Base-by-base conservation (phyloP, 2,797 vertebrate genomes). In the Uromys caudimaculatus region DNA sequence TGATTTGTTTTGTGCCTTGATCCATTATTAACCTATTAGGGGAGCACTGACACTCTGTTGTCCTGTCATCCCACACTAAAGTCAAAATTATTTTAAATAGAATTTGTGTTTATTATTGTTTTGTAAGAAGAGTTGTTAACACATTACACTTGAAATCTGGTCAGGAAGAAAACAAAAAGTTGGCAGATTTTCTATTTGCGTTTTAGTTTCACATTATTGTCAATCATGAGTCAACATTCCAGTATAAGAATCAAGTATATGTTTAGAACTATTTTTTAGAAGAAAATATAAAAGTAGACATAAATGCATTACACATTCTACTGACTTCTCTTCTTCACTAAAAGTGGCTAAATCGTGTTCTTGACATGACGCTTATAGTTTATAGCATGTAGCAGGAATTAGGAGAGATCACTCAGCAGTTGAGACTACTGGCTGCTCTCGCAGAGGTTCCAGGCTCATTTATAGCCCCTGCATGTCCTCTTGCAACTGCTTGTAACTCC, bases 101-200 rank as follows among this genome's bases (percentile, higher is more conserved):
- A 6, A 56, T 52, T 82, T 95, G 90, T 85, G 12, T 86, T 95
- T 92, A 32, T 92, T 78, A 71, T 47, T 85, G 62, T 85, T 79
- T 94, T 87, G 89, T 94, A 90, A 89, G 12, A 85, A 69, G 32
- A 79, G 77, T 94, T 94, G 1, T 85, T 95, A 96, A 81, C 44
- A 94, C 71, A 88, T 95, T 88, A 7, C 3, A 44, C 10, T 91
- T 95, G 1, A 95, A 96, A 93, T 67, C 23, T 95, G 56, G 38
- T 89, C 62, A 95, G 64, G 24, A 16, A 75, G 11, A 24, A 76
- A 47, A 95, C 67, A 91, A 47, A 47, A 21, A 35, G 17, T 38
- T 90, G 75, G 32, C 67, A 92, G 50, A 17, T 47, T 64, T 94
- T 60, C 75, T 73, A 71, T 93, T 94, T 91, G 62, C 29, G 1